phyloP scores from a whole-genome alignment of 1,140 invertebrate genomes.

The Rhagoletis pomonella region DNA sequence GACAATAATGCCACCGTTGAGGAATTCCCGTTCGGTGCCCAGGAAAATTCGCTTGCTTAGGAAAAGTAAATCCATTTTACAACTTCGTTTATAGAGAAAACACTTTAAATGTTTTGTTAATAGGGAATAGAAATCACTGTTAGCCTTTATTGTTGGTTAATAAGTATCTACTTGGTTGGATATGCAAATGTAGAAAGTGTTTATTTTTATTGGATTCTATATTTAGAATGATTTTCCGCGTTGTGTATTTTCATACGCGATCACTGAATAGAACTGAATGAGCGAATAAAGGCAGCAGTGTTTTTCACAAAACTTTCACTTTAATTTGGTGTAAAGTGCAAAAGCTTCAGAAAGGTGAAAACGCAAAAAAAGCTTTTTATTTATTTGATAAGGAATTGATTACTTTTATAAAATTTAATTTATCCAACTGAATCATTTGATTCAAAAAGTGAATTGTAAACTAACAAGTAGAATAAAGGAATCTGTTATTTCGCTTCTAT shows the following conservation, averaged over 20 bases:
- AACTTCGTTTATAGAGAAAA: neutral
- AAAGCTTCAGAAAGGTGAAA: neutral
- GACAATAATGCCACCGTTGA: slow-evolving; percentile 71
- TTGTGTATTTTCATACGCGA: neutral
- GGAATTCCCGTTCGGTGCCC: slow-evolving; percentile 60
- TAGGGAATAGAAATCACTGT: neutral
- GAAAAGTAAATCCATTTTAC: slow-evolving; percentile 70
- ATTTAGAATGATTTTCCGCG: neutral
- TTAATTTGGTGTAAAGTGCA: neutral
- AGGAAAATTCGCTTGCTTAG: slow-evolving; percentile 70
- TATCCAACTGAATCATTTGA: too few relatives aligned
- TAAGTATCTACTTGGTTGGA: neutral
- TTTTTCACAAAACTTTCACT: neutral
- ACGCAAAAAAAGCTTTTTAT: too few relatives aligned
- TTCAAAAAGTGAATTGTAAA: too few relatives aligned
- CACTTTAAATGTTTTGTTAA: neutral
- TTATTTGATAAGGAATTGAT: too few relatives aligned
- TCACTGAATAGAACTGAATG: slow-evolving; percentile 25
- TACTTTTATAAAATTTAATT: too few relatives aligned
- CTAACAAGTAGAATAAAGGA: too few relatives aligned
- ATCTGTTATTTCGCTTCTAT: too few relatives aligned
- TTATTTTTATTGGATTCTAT: slow-evolving; percentile 21
- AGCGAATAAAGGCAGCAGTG: neutral
- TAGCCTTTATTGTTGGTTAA: too few relatives aligned
- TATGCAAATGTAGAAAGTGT: neutral